Conservation (phyloP, 2,113 vertebrate species). For the Pampusana beccarii region DNA sequence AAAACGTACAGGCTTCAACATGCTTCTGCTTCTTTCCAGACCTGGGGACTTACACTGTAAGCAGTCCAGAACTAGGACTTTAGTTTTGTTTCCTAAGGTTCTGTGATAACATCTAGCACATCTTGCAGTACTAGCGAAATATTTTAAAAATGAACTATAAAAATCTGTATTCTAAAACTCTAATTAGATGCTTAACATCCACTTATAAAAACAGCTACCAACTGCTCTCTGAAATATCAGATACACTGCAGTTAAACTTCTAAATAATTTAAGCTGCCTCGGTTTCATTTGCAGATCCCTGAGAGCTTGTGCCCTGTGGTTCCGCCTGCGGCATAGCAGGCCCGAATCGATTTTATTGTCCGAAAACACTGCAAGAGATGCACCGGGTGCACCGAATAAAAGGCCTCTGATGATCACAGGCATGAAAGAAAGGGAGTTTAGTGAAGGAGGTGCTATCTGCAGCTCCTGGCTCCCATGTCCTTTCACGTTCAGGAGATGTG, state of each 20-base stretch:
- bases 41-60: neutral
- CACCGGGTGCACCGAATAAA: neutral
- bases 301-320: neutral
- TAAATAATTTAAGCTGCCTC: neutral
- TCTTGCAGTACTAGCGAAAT: neutral
- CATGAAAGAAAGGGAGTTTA: neutral
- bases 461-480: neutral
- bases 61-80: neutral
- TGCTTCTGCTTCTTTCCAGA: neutral
- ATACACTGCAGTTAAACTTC: neutral
- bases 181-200: neutral
- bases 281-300: neutral
- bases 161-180: neutral
- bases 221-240: neutral
- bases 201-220: neutral
- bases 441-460: neutral
- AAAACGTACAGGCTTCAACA: neutral
- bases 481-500: neutral
- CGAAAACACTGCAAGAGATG: neutral
- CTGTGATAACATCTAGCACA: neutral
- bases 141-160: neutral
- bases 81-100: neutral
- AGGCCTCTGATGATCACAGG: neutral
- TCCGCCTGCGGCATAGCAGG: neutral
- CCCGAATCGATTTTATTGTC: neutral